Base-by-base conservation (phyloP, 2,888 invertebrate genomes). In the Rhingia rostrata region DNA sequence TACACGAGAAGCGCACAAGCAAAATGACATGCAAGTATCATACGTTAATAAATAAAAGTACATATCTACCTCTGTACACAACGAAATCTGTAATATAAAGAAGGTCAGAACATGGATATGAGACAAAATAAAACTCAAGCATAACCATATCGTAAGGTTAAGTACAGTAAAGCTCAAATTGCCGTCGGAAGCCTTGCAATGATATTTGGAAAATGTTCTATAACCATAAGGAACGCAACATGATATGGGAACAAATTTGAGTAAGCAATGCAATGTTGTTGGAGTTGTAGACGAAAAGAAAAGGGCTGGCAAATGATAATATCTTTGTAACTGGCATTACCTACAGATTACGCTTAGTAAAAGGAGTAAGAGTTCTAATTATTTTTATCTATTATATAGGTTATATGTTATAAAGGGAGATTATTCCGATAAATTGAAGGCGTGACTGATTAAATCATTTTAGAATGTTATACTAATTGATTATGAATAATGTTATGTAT, bases 31-130 rank as follows among this genome's bases (percentile, higher is more conserved):
- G 60, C 51, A 45, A 33, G 12, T 14, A 61, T 12, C 30, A 43
- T 41, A 61, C 47, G 35, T 9, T 49, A 60, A 60, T 70, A 70
- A 69, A 67, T 45, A 67, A 30, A 66, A 53, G 14, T 30, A 43
- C 47, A 37, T 35, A 35, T 14, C 37, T 53, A 35, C 12, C n/a
- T 33, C 33, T 12, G 4, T 22, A 49, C 6, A 32, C 35, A 56
- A 47, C 0, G 14, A 32, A 70, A 70, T 49, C 14, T 70, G 33
- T 12, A 39, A 41, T 58, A 60, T 41, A 67, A 67, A 61, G 32
- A 61, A 72, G 72, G 72, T 61, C 61, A 72, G 45, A 45, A 61
- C 41, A 22, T 51, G 22, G 39, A 51, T 32, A 12, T 5, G 7
- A 47, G 5, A 41, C n/a, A 39, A 37, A 49, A 56, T 67, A 22